Percentiles rank a stretch among this genome's conserved stretches.
Evolutionary conservation across 92 coral and sea anemone genomes (phyloP).

Genomic region (Virgularia gustaviana): DNA sequence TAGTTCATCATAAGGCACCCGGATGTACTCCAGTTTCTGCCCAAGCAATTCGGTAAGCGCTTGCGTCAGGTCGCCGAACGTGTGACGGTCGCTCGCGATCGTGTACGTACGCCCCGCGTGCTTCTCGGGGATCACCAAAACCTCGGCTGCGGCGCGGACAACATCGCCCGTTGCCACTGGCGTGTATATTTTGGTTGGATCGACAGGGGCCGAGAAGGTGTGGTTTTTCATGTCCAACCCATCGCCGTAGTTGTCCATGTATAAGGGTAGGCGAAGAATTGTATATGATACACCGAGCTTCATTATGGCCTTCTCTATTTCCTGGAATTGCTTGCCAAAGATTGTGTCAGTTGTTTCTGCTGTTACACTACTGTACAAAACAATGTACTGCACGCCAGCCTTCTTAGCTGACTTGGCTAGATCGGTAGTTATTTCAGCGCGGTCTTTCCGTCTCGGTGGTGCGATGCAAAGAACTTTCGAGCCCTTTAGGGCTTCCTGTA

Average conservation of each 20-base stretch:
- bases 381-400: constrained; percentile 60
- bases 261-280: constrained; percentile 58
- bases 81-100: constrained; percentile 61
- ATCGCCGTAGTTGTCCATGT: constrained; percentile 61
- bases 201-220: constrained; percentile 46
- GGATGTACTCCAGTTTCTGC: constrained; percentile 41
- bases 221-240: constrained; percentile 46
- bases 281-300: constrained; percentile 49
- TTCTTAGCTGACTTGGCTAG: constrained; percentile 58
- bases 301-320: constrained; percentile 47
- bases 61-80: constrained; percentile 49
- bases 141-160: constrained; percentile 65
- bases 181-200: constrained; percentile 57
- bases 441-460: constrained; percentile 51
- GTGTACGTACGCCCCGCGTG: constrained; percentile 64
- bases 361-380: constrained; percentile 43
- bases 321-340: constrained; percentile 56
- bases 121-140: constrained; percentile 59
- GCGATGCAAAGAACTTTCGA: constrained; percentile 57
- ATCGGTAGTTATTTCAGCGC: constrained; percentile 46
- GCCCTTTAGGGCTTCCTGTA: constrained; percentile 40
- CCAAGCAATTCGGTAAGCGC: constrained; percentile 51
- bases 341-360: constrained; percentile 45
- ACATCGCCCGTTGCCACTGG: constrained; percentile 59
- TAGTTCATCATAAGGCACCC: constrained; percentile 59